Conservation (phyloP, 1,140 invertebrate genomes). For the Trichoplusia ni region DNA sequence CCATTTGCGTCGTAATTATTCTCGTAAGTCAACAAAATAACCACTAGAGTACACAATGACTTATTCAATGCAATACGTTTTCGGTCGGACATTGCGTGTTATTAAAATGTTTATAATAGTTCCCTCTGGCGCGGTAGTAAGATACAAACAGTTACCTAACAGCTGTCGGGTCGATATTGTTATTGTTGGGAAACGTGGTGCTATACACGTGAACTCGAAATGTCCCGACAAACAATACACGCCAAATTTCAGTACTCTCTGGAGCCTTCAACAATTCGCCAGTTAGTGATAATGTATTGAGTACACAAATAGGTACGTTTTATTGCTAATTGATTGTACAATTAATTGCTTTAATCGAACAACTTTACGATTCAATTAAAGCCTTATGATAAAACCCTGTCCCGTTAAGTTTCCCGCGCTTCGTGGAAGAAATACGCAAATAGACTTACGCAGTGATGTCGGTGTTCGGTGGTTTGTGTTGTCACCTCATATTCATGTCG, state of each 20-base stretch:
- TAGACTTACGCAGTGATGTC: neutral
- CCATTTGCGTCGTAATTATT: slow-evolving; percentile 16
- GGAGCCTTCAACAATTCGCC: slow-evolving; percentile 7
- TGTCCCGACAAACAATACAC: too few species aligned
- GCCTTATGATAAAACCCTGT: neutral
- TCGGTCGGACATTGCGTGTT: slow-evolving; percentile 18
- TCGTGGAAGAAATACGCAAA: slow-evolving; percentile 14
- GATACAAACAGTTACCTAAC: slow-evolving; percentile 33
- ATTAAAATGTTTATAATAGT: slow-evolving; percentile 29
- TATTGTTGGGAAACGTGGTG: slow-evolving; percentile 36
- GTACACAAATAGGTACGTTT: neutral
- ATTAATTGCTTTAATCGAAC: neutral
- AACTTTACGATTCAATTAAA: slow-evolving; percentile 16
- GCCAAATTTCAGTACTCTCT: slow-evolving; percentile 4
- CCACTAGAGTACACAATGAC: slow-evolving; percentile 13
- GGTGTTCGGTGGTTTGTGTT: neutral
- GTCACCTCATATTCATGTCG: slow-evolving; percentile 26
- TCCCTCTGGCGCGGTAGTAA: slow-evolving; percentile 33
- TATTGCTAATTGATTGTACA: neutral
- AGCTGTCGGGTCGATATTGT: slow-evolving; percentile 41
- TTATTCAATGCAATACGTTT: slow-evolving; percentile 14
- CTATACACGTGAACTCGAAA: slow-evolving; percentile 18
- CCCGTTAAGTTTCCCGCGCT: neutral
- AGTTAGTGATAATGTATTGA: slow-evolving; percentile 8
- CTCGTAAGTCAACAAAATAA: slow-evolving; percentile 5